Evolutionary conservation across 2,888 invertebrate genomes (phyloP).

Genomic region (Camptogramma bilineatum): DNA sequence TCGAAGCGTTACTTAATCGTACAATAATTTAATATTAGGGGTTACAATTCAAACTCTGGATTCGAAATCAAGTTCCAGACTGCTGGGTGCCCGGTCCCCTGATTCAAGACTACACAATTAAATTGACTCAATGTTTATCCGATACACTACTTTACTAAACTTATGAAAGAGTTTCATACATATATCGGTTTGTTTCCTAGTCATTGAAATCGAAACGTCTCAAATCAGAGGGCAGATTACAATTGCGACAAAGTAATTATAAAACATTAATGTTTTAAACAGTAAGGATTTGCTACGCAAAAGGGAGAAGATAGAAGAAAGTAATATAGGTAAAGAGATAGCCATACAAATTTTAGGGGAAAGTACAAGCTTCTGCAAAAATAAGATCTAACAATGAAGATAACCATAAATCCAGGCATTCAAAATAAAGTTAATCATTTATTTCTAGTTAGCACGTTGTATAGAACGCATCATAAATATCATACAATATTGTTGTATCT

Average conservation of each 20-base stretch:
- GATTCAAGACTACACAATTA: slow-evolving; percentile 8
- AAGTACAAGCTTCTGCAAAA: slow-evolving; percentile 75
- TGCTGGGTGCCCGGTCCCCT: slow-evolving; percentile 61
- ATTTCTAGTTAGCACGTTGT: slow-evolving; percentile 85
- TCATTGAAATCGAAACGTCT: slow-evolving; percentile 30
- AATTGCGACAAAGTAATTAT: slow-evolving; percentile 28
- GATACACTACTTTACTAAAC: slow-evolving; percentile 8
- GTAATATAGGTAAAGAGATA: slow-evolving; percentile 32
- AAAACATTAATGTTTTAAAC: slow-evolving; percentile 31
- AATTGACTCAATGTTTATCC: not conserved
- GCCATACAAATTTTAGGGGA: slow-evolving; percentile 53
- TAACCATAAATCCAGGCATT: slow-evolving; percentile 73
- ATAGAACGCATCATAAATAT: slow-evolving; percentile 85
- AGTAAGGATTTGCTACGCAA: slow-evolving; percentile 37
- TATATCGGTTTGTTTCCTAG: not conserved
- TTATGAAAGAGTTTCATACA: slow-evolving; percentile 16
- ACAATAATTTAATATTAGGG: slow-evolving; percentile 75
- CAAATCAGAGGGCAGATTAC: slow-evolving; percentile 26
- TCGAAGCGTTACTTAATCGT: slow-evolving; percentile 81
- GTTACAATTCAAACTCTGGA: slow-evolving; percentile 71
- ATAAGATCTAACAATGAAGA: slow-evolving; percentile 73
- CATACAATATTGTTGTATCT: slow-evolving; percentile 86
- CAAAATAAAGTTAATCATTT: slow-evolving; percentile 79
- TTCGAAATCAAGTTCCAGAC: slow-evolving; percentile 75
- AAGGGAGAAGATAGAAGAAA: slow-evolving; percentile 18